Base-by-base conservation (phyloP, 23 tunicate genomes). In the Corella eumyota region DNA sequence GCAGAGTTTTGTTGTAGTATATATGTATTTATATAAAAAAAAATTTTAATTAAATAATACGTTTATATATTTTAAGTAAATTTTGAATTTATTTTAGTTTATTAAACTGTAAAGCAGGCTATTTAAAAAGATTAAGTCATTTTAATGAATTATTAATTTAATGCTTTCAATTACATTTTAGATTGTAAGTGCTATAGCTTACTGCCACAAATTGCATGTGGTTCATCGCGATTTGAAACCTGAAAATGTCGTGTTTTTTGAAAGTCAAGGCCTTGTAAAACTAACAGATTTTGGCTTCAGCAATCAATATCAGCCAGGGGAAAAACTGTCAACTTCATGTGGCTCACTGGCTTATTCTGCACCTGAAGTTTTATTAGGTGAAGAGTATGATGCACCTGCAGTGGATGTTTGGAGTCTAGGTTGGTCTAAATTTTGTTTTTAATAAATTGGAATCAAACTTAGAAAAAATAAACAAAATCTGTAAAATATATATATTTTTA, bases 311-410 rank as follows among this genome's bases (percentile, higher is more conserved):
- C 25, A 49, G 36, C 92, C 92, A 7, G 93, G 98, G 15, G 81
- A 92, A 60, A 81, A 76, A 58, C 62, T 92, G 11, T 77, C 92
- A 19, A 92, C 98, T 5, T 82, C 93, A 3, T 92, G 98, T 65
- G 98, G 98, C 48, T 92, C 98, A 7, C 76, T 92, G 22, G 98
- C 98, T n/a, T 92, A 92, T 31, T 92, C 98, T 11, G 98, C 98
- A 15, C 98, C 98, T 3, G 98, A 92, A 66, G 76, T 92, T 30
- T 62, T 92, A n/a, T 81, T 92, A 23, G 98, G 98, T 2, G 98
- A 92, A 50, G 98, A 92, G 36, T 92, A 92, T 47, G 98, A 92
- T 50, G 98, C 98, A 1, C 92, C 83, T 30, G 98, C 98, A 13
- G 98, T 92, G 3, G 98, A 83, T 77, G 96, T 88, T 4, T 88